Evolutionary conservation across 2,888 invertebrate genomes (phyloP), one percentile per base, ranked within the genome.

Genomic region (Ptychoptera albimana): DNA sequence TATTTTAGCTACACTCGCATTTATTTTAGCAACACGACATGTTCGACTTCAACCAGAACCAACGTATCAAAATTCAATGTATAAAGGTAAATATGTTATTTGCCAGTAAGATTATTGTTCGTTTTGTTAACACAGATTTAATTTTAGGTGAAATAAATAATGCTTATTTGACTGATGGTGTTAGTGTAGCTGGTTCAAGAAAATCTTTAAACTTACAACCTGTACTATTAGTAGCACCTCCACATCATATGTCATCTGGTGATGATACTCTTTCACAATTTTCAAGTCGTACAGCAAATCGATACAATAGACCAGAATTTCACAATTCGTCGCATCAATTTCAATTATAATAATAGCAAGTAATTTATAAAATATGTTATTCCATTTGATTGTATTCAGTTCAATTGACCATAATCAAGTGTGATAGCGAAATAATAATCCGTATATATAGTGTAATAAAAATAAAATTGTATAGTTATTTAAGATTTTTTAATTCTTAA

Each of bases 1-100:
- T 43, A 87, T 91, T 48, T 71, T 93, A 50, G 79, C 93, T 0
- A 81, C 86, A 0, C 72, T 96, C 46, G 94, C 94, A 11, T 94
- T 96, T 67, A 88, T 93, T 55, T 72, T 96, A 52, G 93, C 92
- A 31, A 84, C 88, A 7, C 70, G 91, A 45, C 92, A 94, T 63
- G 82, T 91, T 13, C 73, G 82, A 45, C 71, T 91, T 41, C 85
- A 86, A 58, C 79, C 87, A 0, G 88, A 88, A 63, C 80, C 80
- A 9, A 73, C 75, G 35, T 81, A 77, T 61, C 78, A 79, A 50
- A 77, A 75, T 50, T 77, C 79, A 5, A 75, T 77, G 35, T 78
- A 75, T 59, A 78, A 78, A 72, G 78, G 78, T 75, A 54, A 46
- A 7, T 5, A 23, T 23, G 3, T 23, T 23, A 23, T 23, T 23